Conservation (phyloP, 2,797 vertebrate genomes). For the Pangasius sanitwongsei region DNA sequence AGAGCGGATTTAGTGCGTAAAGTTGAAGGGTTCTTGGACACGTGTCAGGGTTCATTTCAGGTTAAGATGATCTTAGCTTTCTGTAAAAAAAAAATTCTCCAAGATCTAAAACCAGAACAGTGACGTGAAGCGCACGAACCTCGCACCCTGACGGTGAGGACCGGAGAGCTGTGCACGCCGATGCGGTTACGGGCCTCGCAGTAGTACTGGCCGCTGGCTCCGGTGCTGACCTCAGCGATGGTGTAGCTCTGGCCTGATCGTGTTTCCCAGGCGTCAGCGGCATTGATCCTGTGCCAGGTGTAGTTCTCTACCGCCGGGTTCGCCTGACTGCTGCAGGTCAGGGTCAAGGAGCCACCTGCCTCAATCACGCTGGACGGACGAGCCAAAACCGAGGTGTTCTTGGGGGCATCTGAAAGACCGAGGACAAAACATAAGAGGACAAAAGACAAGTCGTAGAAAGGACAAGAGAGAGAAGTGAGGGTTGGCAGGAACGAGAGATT, state of each 20-base stretch:
- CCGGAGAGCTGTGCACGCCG: constrained; percentile 75
- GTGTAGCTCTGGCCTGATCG: constrained; percentile 75
- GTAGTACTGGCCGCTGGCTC: constrained; percentile 80
- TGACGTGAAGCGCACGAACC: constrained; percentile 60
- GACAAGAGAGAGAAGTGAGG: not conserved
- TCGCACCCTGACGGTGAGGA: constrained; percentile 78
- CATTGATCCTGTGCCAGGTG: constrained; percentile 76
- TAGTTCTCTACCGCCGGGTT: constrained; percentile 80
- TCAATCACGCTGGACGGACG: constrained; percentile 79
- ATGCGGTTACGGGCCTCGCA: constrained; percentile 78
- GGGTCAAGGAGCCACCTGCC: constrained; percentile 75
- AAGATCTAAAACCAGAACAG: not conserved
- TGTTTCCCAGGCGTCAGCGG: constrained; percentile 68
- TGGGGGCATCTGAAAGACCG: constrained; percentile 72
- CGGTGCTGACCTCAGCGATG: constrained; percentile 73
- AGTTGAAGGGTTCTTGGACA: not conserved
- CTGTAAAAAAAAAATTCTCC: not conserved
- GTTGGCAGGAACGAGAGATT: not conserved
- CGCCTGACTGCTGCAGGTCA: constrained; percentile 80
- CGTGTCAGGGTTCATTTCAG: not conserved
- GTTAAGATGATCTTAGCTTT: not conserved
- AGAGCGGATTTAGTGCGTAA: not conserved
- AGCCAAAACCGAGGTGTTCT: constrained; percentile 78
- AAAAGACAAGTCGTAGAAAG: not conserved
- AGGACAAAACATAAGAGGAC: not conserved